These are phyloP conservation scores for Eriosoma lanigerum DNA, from an alignment of 1,140 invertebrate species.

Conservation along the genomic window DNA sequence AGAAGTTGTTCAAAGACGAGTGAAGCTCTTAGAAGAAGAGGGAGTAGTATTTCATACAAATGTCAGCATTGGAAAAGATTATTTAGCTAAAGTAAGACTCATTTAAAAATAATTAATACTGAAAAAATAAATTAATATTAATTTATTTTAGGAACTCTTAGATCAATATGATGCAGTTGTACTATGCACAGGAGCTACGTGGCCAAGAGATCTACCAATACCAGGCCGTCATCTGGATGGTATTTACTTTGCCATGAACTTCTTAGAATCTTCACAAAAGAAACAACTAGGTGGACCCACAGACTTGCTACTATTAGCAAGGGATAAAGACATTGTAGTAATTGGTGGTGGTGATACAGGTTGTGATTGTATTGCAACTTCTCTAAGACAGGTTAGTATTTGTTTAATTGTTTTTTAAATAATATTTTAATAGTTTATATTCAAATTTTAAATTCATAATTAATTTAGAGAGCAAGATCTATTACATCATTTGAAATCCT, in stretches of 20 bases:
- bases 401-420: not conserved
- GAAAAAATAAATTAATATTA: not conserved
- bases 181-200: conserved; percentile 90
- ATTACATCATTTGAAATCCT: conserved; percentile 98
- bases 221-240: conserved; percentile 83
- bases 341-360: conserved; percentile 99
- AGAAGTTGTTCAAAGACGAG: conserved; percentile 84
- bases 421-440: not conserved
- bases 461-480: conserved; percentile 79
- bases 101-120: not conserved
- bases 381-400: conserved; percentile 76
- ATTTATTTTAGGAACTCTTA: conserved; percentile 62
- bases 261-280: conserved; percentile 96
- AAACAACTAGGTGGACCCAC: conserved; percentile 78
- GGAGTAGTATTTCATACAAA: conserved; percentile 90
- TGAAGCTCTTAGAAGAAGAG: conserved; percentile 85
- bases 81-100: conserved; percentile 69
- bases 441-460: not conserved
- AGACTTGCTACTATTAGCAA: conserved; percentile 71
- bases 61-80: conserved; percentile 88
- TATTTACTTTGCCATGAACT: conserved; percentile 97
- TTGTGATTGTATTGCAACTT: conserved; percentile 98
- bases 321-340: conserved; percentile 93
- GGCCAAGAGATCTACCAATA: conserved; percentile 88
- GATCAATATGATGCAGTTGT: conserved; percentile 84